Conservation (phyloP, 2,888 invertebrate species). For the Leptinotarsa haldemani region DNA sequence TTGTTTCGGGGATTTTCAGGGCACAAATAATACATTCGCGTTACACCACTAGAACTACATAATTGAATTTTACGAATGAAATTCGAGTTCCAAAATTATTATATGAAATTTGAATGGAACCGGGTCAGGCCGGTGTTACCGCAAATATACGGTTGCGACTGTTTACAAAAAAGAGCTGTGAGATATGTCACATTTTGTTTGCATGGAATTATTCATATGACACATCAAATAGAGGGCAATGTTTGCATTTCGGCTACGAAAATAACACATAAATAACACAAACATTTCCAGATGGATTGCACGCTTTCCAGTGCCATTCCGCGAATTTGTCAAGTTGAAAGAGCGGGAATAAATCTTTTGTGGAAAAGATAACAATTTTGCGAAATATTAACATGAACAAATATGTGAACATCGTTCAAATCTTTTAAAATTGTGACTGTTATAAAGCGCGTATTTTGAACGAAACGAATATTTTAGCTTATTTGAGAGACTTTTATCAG, state of each 20-base stretch:
- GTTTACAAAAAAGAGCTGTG: conserved; percentile 7
- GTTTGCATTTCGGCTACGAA: conserved; percentile 13
- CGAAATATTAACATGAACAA: background rate
- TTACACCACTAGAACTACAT: too few relatives aligned
- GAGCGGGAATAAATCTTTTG: background rate
- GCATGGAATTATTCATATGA: conserved; percentile 16
- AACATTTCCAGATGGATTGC: conserved; percentile 13
- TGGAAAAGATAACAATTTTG: background rate
- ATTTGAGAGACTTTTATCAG: too few relatives aligned
- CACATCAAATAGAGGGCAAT: conserved; percentile 17
- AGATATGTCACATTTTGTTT: conserved; percentile 6
- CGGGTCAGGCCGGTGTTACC: background rate
- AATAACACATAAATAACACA: conserved; percentile 18
- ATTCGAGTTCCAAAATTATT: background rate
- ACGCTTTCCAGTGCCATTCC: background rate
- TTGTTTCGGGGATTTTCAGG: too few relatives aligned
- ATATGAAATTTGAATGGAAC: conserved; percentile 12
- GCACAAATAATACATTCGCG: too few relatives aligned
- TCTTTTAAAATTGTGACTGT: too few relatives aligned
- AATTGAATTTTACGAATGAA: background rate
- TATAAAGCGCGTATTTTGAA: too few relatives aligned
- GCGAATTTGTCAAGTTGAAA: conserved; percentile 12
- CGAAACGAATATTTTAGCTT: too few relatives aligned
- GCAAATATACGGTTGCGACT: background rate
- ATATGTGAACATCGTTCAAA: background rate